Percentiles rank a stretch among this genome's conserved stretches.
phyloP scores from a whole-genome alignment of 2,797 vertebrate genomes.

The Fratercula arctica region DNA sequence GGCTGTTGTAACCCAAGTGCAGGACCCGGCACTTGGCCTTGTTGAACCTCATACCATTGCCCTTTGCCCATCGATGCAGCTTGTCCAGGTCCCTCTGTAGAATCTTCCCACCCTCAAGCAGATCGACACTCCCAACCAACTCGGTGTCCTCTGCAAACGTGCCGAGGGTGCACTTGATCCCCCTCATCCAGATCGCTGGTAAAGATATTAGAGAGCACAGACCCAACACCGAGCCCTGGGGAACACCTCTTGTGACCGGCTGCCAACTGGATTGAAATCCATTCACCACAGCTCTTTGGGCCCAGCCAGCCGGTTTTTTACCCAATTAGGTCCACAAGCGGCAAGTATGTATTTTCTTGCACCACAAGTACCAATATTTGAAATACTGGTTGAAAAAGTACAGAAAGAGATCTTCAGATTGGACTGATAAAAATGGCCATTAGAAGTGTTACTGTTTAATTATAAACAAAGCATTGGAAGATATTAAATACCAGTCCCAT shows the following conservation, averaged over 20 bases:
- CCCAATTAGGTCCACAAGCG: not conserved
- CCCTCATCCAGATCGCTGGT: not conserved
- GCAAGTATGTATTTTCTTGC: not conserved
- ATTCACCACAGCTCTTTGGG: not conserved
- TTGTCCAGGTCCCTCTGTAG: not conserved
- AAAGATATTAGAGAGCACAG: not conserved
- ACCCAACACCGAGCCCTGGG: not conserved
- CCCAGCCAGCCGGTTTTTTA: not conserved
- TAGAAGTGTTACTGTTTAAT: conserved; percentile 64
- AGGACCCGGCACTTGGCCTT: not conserved
- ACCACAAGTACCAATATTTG: not conserved
- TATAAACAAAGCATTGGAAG: conserved; percentile 64
- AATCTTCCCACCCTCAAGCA: not conserved
- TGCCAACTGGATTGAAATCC: not conserved
- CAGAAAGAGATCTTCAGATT: conserved; percentile 1
- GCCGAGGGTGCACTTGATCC: not conserved
- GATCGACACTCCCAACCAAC: not conserved
- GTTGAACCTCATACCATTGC: not conserved
- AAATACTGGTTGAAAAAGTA: not conserved
- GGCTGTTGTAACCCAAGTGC: not conserved
- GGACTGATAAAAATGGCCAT: conserved; percentile 11
- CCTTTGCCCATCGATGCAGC: not conserved
- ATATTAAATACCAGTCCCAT: conserved; percentile 58
- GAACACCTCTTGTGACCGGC: not conserved
- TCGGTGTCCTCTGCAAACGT: not conserved